A percentile compares a stretch with the other conserved stretches of the same genome.
phyloP scores from a whole-genome alignment of 2,888 invertebrate genomes.

The Cephus nigrinus region DNA sequence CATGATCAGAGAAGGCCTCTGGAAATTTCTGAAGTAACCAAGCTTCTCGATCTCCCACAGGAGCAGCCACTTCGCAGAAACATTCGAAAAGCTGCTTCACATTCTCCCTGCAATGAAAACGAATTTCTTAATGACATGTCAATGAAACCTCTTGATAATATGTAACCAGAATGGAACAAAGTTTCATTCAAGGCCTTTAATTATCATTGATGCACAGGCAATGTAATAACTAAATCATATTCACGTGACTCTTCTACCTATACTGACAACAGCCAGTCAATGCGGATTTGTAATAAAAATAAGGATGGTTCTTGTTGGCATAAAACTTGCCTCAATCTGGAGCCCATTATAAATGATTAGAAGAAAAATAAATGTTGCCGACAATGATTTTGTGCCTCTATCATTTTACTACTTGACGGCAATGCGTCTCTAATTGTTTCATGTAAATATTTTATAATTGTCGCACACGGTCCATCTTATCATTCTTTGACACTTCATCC shows the following conservation, averaged over 20 bases:
- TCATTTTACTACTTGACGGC: constrained; percentile 13
- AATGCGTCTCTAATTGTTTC: constrained; percentile 11
- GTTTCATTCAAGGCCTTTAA: neutral
- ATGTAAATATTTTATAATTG: constrained; percentile 13
- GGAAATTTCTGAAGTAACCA: constrained; percentile 89
- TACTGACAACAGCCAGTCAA: neutral
- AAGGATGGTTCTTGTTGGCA: neutral
- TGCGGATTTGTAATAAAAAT: constrained; percentile 7
- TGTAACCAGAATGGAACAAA: neutral
- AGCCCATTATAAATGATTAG: constrained; percentile 65
- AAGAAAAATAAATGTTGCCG: constrained; percentile 9
- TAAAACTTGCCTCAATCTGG: constrained; percentile 67
- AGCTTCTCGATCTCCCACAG: constrained; percentile 73
- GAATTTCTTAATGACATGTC: constrained; percentile 1
- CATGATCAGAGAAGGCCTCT: constrained; percentile 83
- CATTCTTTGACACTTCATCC: constrained; percentile 20
- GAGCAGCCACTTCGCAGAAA: constrained; percentile 83
- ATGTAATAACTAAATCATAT: neutral
- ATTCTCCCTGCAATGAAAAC: constrained; percentile 73
- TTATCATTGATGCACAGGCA: neutral
- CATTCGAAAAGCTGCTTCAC: constrained; percentile 84
- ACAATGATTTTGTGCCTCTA: neutral
- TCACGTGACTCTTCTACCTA: neutral
- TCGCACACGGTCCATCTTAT: constrained; percentile 12
- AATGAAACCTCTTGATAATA: constrained; percentile 9